Percentiles rank a stretch among this genome's conserved stretches.
Evolutionary conservation across 1,140 invertebrate genomes (phyloP).

Genomic region (Chymomyza costata): DNA sequence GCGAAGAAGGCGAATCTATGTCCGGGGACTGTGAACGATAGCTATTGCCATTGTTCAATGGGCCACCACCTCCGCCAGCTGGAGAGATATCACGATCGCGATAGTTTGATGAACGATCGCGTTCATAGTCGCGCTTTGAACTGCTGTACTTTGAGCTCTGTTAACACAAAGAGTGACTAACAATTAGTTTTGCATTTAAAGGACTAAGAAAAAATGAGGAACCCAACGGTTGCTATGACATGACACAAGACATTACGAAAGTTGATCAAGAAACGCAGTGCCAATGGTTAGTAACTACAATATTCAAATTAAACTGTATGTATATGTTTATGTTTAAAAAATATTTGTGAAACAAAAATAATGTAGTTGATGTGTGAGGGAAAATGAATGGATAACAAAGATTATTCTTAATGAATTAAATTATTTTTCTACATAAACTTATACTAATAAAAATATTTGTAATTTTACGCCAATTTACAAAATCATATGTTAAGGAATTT

Average conservation of each 20-base stretch:
- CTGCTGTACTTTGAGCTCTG: slow-evolving; percentile 86
- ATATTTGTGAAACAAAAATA: too few species aligned
- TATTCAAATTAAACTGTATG: too few species aligned
- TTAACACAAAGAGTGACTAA: neutral
- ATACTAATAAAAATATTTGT: too few species aligned
- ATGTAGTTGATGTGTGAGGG: too few species aligned
- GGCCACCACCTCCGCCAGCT: slow-evolving; percentile 79
- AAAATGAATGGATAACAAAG: too few species aligned
- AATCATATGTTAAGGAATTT: too few species aligned
- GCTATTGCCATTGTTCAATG: slow-evolving; percentile 84
- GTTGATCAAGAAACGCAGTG: slow-evolving; percentile 1
- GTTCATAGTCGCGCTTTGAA: slow-evolving; percentile 77
- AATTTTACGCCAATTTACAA: too few species aligned
- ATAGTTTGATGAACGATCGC: slow-evolving; percentile 73
- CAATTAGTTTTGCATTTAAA: neutral
- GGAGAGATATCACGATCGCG: slow-evolving; percentile 76
- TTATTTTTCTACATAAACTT: too few species aligned
- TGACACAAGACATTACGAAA: neutral
- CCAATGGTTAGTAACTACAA: slow-evolving; percentile 8
- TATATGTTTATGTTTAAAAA: too few species aligned
- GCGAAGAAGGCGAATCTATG: slow-evolving; percentile 79
- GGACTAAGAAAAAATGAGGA: neutral
- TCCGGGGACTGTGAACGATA: slow-evolving; percentile 85
- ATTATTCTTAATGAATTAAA: too few species aligned
- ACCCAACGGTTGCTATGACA: neutral